phyloP scores from a whole-genome alignment of 2,113 vertebrate genomes.

The Serinus canaria region DNA sequence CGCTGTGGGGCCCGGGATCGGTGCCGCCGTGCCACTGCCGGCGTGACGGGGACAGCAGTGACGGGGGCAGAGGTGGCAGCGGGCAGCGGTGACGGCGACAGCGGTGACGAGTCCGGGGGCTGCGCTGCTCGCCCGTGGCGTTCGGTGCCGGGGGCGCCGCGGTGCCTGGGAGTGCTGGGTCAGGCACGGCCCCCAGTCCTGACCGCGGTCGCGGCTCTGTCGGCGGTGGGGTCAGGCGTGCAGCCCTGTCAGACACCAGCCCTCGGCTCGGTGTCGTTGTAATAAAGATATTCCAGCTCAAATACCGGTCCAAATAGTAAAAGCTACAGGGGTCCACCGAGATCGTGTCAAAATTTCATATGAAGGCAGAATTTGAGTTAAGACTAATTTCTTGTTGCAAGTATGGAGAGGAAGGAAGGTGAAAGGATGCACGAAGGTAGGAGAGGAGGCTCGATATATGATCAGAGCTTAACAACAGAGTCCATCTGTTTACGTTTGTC shows the following conservation, averaged over 20 bases:
- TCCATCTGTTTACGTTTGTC: rapidly evolving
- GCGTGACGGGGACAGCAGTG: rapidly evolving
- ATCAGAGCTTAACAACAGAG: background rate
- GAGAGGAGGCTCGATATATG: rapidly evolving
- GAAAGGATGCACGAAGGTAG: background rate
- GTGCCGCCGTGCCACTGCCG: background rate
- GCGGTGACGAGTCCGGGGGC: background rate
- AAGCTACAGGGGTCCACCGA: background rate
- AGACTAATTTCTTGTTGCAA: background rate
- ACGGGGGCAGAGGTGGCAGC: background rate
- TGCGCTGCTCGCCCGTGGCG: no score
- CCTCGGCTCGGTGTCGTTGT: background rate
- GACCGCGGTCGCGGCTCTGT: rapidly evolving
- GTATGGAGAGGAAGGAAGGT: background rate
- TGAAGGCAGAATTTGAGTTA: background rate
- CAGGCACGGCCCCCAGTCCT: rapidly evolving
- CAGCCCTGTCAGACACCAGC: background rate
- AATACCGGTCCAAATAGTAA: no score
- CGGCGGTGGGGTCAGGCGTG: background rate
- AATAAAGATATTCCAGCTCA: rapidly evolving
- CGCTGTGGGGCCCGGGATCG: background rate
- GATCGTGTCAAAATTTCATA: background rate
- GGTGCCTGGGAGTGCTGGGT: rapidly evolving
- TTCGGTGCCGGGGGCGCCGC: background rate
- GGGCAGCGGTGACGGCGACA: rapidly evolving